Evolutionary conservation across 2,888 invertebrate species (phyloP), one percentile per base, ranked within the genome.

Genomic region (Mythimna lalbum): DNA sequence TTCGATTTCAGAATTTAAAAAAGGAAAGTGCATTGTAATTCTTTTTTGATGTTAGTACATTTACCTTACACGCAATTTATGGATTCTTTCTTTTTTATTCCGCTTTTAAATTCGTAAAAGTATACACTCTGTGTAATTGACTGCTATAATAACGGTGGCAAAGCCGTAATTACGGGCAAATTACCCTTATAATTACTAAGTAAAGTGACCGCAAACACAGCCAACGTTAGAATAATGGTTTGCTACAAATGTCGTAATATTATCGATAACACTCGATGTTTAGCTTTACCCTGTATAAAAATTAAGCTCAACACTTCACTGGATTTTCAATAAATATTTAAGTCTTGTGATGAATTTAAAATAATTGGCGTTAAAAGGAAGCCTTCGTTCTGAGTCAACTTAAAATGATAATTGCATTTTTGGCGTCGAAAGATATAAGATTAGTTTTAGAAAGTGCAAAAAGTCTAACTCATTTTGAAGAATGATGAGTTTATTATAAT

Each of bases 281-380:
- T 73, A 83, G 82, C 83, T 82, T 85, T 66, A 80, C 80, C 79
- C 76, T 73, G 62, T 75, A 77, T 73, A 78, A 72, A 83, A 87
- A 84, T 79, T 83, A 86, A 87, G 83, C 83, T 87, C 86, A 85
- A 85, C 78, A 82, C 76, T 80, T 89, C 92, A 92, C 92, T 92
- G 92, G 92, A 75, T 88, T 87, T 89, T 64, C 80, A 88, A 90
- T 89, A 90, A 87, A 87, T 86, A 86, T 81, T 81, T 82, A 83
- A 86, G 84, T 85, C 79, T 89, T 89, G 89, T 89, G 89, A 89
- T 89, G 89, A 62, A 66, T 78, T 70, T 72, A 43, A 33, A 72
- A 76, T 78, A 76, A 81, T 76, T 83, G 84, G 82, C 85, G 82
- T 83, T 87, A 82, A 59, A 65, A 78, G 77, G 81, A 81, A 81